Evolutionary conservation across 2,113 vertebrate genomes (phyloP).

Genomic region (Microcebus lehilahytsara): DNA sequence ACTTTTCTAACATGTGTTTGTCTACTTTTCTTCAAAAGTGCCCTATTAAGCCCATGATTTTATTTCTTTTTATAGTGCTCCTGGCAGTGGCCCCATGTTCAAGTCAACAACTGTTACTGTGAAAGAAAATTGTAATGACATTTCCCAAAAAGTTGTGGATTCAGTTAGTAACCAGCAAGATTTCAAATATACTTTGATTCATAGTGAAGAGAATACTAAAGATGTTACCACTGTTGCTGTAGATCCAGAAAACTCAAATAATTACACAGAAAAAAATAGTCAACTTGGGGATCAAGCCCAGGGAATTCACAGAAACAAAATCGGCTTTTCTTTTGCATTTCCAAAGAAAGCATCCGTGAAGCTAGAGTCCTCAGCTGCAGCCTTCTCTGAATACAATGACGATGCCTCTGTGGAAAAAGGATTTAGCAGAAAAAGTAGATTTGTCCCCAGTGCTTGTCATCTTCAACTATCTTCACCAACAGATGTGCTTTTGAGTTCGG

Average conservation of each 20-base stretch:
- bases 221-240: constrained; percentile 52
- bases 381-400: constrained; percentile 89
- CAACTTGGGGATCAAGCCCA: constrained; percentile 82
- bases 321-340: constrained; percentile 92
- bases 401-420: constrained; percentile 82
- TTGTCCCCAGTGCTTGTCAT: constrained; percentile 80
- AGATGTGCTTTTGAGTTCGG: constrained; percentile 74
- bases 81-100: constrained; percentile 94
- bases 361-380: constrained; percentile 91
- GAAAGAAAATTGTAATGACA: constrained; percentile 80
- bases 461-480: constrained; percentile 73
- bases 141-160: constrained; percentile 69
- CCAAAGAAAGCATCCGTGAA: constrained; percentile 90
- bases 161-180: constrained; percentile 72
- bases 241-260: constrained; percentile 63
- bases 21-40: background rate
- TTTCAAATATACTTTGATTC: constrained; percentile 47
- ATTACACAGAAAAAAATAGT: constrained; percentile 52
- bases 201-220: constrained; percentile 54
- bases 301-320: constrained; percentile 83
- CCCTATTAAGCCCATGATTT: background rate
- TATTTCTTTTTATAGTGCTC: constrained; percentile 84
- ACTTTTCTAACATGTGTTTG: background rate
- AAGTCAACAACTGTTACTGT: constrained; percentile 93
- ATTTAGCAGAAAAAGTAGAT: constrained; percentile 83